Base-by-base conservation (phyloP, 2,888 invertebrate genomes). In the Pollenia amentaria region DNA sequence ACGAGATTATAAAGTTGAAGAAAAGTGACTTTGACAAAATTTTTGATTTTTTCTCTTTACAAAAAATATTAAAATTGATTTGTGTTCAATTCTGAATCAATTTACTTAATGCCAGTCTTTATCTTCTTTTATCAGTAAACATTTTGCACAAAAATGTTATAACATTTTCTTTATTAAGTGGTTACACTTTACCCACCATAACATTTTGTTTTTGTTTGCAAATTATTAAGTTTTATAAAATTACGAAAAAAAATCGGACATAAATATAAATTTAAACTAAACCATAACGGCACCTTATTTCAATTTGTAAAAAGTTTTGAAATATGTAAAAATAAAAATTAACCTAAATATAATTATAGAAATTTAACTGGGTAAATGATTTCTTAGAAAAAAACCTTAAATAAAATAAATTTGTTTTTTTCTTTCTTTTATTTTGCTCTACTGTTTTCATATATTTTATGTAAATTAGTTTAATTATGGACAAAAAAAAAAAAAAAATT, bases 321-420 rank as follows among this genome's bases (percentile, higher is more conserved):
- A 76, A 82, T 62, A 64, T 38, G 11, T 69, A 55, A 64, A n/a
- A 64, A 46, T n/a, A 16, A 67, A 77, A 38, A 53, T 14, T 53
- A 42, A 62, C 14, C 55, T 81, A 57, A 16, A 38, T 46, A 29
- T 62, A 44, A 51, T 21, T 48, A 46, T 51, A 69, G 75, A 73
- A 73, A 48, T 40, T 67, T 60, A 87, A 87, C 86, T 83, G 86
- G 86, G 83, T 70, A 76, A 42, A 73, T 29, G 51, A 67, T 67
- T 51, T 73, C 8, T 51, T 11, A 69, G 16, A 46, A 69, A 72
- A 64, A 78, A 55, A 78, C 18, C 42, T 53, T 75, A 69, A 69
- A 69, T 9, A 62, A 65, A 77, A 42, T 57, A 51, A 76, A 40
- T 73, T 38, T 42, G 16, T 40, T 81, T 72, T 62, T 18, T 53